Conservation (phyloP, 2,797 vertebrate species). For the Sebastes baramenuke region DNA sequence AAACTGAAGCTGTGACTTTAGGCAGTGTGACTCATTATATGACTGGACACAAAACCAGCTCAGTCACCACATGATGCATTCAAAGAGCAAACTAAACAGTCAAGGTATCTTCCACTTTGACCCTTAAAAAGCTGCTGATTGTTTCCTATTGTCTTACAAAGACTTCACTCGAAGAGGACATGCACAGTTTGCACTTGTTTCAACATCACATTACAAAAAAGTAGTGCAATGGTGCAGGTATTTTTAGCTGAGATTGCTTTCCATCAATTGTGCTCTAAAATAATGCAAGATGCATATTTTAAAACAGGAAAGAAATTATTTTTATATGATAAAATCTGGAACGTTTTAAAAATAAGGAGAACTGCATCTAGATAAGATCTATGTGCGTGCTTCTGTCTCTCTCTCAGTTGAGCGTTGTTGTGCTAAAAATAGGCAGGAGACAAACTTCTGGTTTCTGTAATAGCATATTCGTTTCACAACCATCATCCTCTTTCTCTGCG, state of each 20-base stretch:
- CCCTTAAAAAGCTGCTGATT: slow-evolving; percentile 29
- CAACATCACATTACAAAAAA: neutral
- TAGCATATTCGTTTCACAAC: slow-evolving; percentile 77
- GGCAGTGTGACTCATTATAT: slow-evolving; percentile 30
- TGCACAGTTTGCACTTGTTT: neutral
- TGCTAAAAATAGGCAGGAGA: slow-evolving; percentile 78
- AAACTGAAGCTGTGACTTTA: slow-evolving; percentile 19
- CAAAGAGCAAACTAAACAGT: slow-evolving; percentile 30
- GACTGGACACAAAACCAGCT: slow-evolving; percentile 41
- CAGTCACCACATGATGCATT: slow-evolving; percentile 17
- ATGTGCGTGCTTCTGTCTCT: slow-evolving; percentile 35
- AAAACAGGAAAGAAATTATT: neutral
- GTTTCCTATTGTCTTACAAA: slow-evolving; percentile 27
- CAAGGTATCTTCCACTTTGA: slow-evolving; percentile 21
- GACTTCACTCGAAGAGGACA: neutral
- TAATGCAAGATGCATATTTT: neutral
- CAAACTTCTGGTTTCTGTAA: slow-evolving; percentile 81
- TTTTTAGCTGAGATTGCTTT: neutral
- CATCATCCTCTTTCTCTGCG: slow-evolving; percentile 74
- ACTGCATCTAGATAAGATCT: slow-evolving; percentile 53
- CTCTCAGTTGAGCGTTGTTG: slow-evolving; percentile 51
- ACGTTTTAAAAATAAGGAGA: slow-evolving; percentile 33
- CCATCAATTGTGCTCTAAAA: neutral
- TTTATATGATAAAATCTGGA: slow-evolving; percentile 39
- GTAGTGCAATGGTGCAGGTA: neutral